Percentiles rank a stretch among this genome's conserved stretches.
Evolutionary conservation across 2,888 invertebrate genomes (phyloP).

Genomic region (Leucania comma): DNA sequence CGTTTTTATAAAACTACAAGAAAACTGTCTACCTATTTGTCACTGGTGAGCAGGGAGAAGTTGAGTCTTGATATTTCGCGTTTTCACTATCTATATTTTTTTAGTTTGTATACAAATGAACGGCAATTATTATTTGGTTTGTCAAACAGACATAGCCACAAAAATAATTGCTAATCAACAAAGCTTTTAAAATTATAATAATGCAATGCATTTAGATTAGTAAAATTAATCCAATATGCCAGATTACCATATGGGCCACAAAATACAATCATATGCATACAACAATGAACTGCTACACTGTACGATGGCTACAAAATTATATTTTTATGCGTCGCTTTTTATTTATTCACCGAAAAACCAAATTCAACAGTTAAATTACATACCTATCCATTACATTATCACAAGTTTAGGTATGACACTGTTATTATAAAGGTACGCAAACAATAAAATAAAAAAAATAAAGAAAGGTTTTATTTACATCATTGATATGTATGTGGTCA

Average conservation of each 20-base stretch:
- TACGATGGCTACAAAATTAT: not conserved
- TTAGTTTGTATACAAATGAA: not conserved
- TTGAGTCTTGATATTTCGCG: constrained; percentile 1
- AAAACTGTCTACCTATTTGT: constrained; percentile 47
- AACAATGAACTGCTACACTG: constrained; percentile 11
- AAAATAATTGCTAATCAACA: constrained; percentile 1
- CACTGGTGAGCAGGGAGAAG: constrained; percentile 19
- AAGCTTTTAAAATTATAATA: constrained; percentile 17
- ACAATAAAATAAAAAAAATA: not conserved
- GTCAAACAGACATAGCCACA: not conserved
- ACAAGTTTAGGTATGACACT: not conserved
- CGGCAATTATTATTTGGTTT: constrained; percentile 1
- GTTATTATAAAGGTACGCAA: not conserved
- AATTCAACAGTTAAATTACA: constrained; percentile 4
- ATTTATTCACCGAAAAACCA: constrained; percentile 11
- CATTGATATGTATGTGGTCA: not conserved
- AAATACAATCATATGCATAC: constrained; percentile 35
- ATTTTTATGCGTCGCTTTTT: not conserved
- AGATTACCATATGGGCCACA: constrained; percentile 24
- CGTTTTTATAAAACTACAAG: constrained; percentile 53
- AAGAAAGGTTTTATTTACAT: not conserved
- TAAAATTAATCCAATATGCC: constrained; percentile 36
- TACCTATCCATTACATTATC: constrained; percentile 2
- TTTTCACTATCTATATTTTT: not conserved
- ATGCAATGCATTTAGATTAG: constrained; percentile 18